Conservation (phyloP, 2,113 vertebrate genomes). For the Turnix velox region DNA sequence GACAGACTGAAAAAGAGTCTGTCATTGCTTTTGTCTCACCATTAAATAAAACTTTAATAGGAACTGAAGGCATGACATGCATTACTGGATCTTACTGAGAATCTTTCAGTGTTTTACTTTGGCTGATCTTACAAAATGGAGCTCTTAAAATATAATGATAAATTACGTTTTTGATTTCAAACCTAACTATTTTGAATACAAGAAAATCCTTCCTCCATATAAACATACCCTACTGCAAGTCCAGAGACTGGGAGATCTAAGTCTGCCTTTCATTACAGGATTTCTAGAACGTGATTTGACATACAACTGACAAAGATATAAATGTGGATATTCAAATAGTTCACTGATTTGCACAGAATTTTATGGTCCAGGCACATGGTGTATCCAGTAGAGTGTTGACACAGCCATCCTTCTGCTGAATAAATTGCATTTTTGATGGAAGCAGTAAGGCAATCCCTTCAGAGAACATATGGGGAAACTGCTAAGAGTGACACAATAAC, state of each 20-base stretch:
- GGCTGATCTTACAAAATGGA: background rate
- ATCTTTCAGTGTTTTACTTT: background rate
- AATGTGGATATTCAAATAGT: background rate
- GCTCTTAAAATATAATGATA: fast-evolving
- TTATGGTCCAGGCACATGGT: fast-evolving
- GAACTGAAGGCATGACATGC: background rate
- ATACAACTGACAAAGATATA: background rate
- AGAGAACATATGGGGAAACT: background rate
- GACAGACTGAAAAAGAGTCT: background rate
- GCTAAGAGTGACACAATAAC: background rate
- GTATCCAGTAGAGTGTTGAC: background rate
- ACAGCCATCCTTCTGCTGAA: background rate
- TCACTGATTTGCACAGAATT: background rate
- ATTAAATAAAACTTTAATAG: conserved; percentile 27
- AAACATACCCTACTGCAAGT: background rate
- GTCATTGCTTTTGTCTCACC: background rate
- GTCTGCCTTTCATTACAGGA: background rate
- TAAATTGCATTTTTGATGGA: background rate
- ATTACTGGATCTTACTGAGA: background rate
- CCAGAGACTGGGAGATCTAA: background rate
- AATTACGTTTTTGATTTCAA: background rate
- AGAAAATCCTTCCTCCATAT: background rate
- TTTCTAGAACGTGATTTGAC: background rate
- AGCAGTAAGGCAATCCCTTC: background rate
- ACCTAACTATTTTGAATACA: background rate